Conservation (phyloP, 2,888 invertebrate genomes). For the Leptarthrus brevirostris region DNA sequence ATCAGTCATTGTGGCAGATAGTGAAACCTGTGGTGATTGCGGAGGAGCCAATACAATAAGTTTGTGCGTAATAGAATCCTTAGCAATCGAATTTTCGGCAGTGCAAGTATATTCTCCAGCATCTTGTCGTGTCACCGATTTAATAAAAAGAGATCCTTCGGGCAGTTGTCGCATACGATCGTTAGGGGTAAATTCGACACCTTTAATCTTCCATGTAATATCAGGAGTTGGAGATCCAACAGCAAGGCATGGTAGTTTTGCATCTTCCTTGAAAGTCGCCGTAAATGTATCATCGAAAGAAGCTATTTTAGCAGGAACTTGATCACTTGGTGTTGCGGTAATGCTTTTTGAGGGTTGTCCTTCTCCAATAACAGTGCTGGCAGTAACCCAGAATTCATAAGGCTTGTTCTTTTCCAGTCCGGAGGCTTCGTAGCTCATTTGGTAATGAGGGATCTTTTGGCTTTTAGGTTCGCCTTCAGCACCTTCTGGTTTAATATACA, state of each 20-base stretch:
- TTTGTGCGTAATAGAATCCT: slow-evolving; percentile 91
- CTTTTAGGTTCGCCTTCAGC: slow-evolving; percentile 75
- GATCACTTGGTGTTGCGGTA: slow-evolving; percentile 80
- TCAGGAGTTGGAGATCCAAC: slow-evolving; percentile 92
- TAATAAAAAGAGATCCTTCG: slow-evolving; percentile 91
- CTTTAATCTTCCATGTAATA: slow-evolving; percentile 90
- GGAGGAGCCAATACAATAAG: slow-evolving; percentile 84
- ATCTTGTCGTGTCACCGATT: slow-evolving; percentile 88
- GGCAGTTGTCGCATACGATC: slow-evolving; percentile 86
- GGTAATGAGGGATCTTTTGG: slow-evolving; percentile 83
- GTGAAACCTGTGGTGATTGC: slow-evolving; percentile 78
- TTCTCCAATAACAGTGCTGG: slow-evolving; percentile 93
- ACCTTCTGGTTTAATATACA: slow-evolving; percentile 85
- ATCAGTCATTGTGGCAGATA: slow-evolving; percentile 81
- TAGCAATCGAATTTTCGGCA: slow-evolving; percentile 92
- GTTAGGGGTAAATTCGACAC: slow-evolving; percentile 80
- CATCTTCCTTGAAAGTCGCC: slow-evolving; percentile 91
- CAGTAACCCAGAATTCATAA: slow-evolving; percentile 95
- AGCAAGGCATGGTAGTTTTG: slow-evolving; percentile 89
- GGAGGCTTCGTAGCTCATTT: slow-evolving; percentile 88
- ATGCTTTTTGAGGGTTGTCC: slow-evolving; percentile 91
- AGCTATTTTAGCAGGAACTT: slow-evolving; percentile 91
- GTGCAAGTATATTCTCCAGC: slow-evolving; percentile 95
- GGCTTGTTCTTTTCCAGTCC: slow-evolving; percentile 83
- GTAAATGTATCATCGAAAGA: slow-evolving; percentile 95